Evolutionary conservation across 2,888 invertebrate species (phyloP), one percentile per base, ranked within the genome.

Genomic region (Heliconius hortense): DNA sequence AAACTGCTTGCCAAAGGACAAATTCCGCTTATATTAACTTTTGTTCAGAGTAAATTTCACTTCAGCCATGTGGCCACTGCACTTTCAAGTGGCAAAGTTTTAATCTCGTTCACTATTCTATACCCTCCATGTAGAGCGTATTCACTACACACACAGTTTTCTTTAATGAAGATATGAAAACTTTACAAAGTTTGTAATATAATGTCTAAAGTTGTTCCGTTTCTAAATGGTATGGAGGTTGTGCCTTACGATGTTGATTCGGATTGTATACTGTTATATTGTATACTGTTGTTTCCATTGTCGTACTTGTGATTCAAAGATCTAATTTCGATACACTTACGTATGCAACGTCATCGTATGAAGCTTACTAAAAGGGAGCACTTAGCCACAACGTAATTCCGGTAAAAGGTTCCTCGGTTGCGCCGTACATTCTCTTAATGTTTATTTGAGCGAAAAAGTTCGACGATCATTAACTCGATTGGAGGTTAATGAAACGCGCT

Each of bases 11-110:
- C 90, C 87, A 86, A 89, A 88, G 87, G 88, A 92, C 91, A 90
- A 92, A 91, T 92, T 92, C 90, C 87, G 90, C 89, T 92, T 92
- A 90, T 91, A 92, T 93, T 92, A 93, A 92, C 91, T 93, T 93
- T 91, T 92, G 89, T 88, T 88, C 85, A 81, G 86, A 90, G 89
- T 91, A 88, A 90, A 92, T 91, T 92, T 90, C 88, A 87, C 89
- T 89, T 87, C 86, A 86, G 86, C 88, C 86, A 89, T 82, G 86
- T 88, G 88, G 88, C 89, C 90, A 89, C 85, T 90, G 90, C 90
- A 90, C 88, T 91, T 88, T 87, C 86, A 90, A 92, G 90, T 89
- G 88, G 86, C 83, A 88, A 92, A 93, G 90, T 93, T 93, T 91
- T 92, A 92, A 92, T 92, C 88, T 88, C 88, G 86, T 87, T 85